Conservation (phyloP, 2,888 invertebrate species). For the Cantharis nigra region DNA sequence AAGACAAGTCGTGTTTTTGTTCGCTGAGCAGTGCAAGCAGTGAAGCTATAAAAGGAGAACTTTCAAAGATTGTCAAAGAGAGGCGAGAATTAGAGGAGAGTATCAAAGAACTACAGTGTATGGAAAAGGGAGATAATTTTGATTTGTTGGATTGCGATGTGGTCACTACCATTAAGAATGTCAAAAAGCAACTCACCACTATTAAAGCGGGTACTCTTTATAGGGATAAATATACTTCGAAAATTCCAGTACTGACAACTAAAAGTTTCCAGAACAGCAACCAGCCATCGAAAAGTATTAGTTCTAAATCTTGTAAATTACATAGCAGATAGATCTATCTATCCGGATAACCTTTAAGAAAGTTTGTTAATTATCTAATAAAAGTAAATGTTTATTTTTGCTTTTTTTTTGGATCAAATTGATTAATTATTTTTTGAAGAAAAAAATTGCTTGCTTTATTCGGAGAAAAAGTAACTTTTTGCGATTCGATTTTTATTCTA, state of each 20-base stretch:
- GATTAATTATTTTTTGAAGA: too few species aligned
- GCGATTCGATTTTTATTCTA: too few species aligned
- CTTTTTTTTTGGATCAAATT: not conserved
- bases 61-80: not conserved
- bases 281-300: not conserved
- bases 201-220: not conserved
- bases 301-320: not conserved
- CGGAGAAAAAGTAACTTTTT: too few species aligned
- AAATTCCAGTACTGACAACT: not conserved
- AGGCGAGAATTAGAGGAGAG: constrained; percentile 8
- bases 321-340: not conserved
- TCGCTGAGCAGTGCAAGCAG: constrained; percentile 3
- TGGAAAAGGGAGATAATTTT: not conserved
- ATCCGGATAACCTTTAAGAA: not conserved
- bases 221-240: not conserved
- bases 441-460: too few species aligned
- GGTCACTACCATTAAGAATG: not conserved
- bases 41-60: constrained; percentile 5
- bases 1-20: not conserved
- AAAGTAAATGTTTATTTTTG: not conserved
- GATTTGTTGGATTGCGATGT: not conserved
- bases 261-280: not conserved
- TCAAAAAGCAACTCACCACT: not conserved
- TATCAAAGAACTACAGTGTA: not conserved
- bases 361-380: not conserved